Percentiles rank a stretch among this genome's conserved stretches.
Evolutionary conservation across 2,888 invertebrate genomes (phyloP).

Genomic region (Camponotus fellah): DNA sequence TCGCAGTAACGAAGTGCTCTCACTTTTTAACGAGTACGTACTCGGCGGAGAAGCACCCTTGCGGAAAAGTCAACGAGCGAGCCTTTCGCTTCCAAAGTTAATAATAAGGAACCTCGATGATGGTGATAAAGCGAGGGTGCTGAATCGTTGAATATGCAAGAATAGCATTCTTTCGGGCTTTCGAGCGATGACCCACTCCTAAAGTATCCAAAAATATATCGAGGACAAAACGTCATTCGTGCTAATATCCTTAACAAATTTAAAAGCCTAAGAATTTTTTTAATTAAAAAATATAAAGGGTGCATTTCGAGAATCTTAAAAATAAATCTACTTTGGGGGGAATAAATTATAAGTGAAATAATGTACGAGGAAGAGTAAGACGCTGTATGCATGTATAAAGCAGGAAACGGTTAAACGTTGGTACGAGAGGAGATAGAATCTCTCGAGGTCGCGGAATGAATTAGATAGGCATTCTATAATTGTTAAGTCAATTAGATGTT

Average conservation of each 20-base stretch:
- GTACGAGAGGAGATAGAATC: constrained; percentile 58
- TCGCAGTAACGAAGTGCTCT: constrained; percentile 59
- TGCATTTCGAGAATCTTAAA: not conserved
- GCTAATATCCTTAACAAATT: not conserved
- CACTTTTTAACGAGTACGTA: constrained; percentile 67
- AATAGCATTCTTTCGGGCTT: constrained; percentile 63
- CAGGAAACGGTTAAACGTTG: constrained; percentile 39
- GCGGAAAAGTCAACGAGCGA: constrained; percentile 64
- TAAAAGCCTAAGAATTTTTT: not conserved
- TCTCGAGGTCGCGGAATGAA: constrained; percentile 48
- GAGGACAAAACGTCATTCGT: not conserved
- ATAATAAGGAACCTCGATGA: constrained; percentile 40
- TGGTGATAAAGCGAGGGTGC: constrained; percentile 52
- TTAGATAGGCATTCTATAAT: constrained; percentile 72
- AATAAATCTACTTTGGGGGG: not conserved
- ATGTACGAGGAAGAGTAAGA: not conserved
- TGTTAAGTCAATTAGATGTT: constrained; percentile 75
- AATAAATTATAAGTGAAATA: constrained; percentile 39
- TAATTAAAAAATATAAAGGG: not conserved
- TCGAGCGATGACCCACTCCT: not conserved
- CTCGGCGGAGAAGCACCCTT: constrained; percentile 53
- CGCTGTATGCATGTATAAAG: constrained; percentile 23
- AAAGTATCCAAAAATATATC: not conserved
- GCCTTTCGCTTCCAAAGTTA: constrained; percentile 43
- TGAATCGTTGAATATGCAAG: constrained; percentile 79